phyloP scores from a whole-genome alignment of 2,888 invertebrate genomes.

The Thera britannica region DNA sequence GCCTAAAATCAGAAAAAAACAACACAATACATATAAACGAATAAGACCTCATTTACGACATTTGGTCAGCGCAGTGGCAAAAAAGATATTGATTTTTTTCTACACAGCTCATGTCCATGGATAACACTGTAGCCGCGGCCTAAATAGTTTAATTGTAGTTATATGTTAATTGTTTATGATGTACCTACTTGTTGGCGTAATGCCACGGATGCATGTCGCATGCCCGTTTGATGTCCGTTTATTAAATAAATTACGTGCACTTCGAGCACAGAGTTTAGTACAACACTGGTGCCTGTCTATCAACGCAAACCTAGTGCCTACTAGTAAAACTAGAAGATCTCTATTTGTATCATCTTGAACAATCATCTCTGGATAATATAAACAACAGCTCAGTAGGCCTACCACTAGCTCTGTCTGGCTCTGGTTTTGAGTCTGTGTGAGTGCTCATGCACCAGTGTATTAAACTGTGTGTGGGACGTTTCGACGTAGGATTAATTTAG shows the following conservation, averaged over 20 bases:
- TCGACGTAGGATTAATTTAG: too few species aligned
- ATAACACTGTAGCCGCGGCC: not conserved
- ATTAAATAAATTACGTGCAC: slow-evolving; percentile 21
- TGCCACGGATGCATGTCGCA: slow-evolving; percentile 36
- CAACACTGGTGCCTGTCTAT: slow-evolving; percentile 20
- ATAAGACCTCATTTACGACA: not conserved
- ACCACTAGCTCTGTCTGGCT: too few species aligned
- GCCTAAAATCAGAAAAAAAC: slow-evolving; percentile 9
- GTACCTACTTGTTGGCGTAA: slow-evolving; percentile 34
- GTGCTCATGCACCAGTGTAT: too few species aligned
- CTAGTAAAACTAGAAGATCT: too few species aligned
- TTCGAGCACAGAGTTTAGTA: slow-evolving; percentile 7
- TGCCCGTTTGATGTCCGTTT: slow-evolving; percentile 18
- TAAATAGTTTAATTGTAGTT: slow-evolving; percentile 14
- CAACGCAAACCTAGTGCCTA: slow-evolving; percentile 1
- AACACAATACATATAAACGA: slow-evolving; percentile 3
- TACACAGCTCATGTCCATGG: not conserved
- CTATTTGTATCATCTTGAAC: too few species aligned
- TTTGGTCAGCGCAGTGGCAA: not conserved
- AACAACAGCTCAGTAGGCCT: too few species aligned
- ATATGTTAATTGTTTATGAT: slow-evolving; percentile 40
- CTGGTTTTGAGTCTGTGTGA: too few species aligned
- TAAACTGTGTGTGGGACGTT: too few species aligned
- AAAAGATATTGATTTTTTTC: not conserved
- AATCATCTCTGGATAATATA: too few species aligned